Conservation (phyloP, 2,113 vertebrate genomes). For the Proterorhinus semilunaris region DNA sequence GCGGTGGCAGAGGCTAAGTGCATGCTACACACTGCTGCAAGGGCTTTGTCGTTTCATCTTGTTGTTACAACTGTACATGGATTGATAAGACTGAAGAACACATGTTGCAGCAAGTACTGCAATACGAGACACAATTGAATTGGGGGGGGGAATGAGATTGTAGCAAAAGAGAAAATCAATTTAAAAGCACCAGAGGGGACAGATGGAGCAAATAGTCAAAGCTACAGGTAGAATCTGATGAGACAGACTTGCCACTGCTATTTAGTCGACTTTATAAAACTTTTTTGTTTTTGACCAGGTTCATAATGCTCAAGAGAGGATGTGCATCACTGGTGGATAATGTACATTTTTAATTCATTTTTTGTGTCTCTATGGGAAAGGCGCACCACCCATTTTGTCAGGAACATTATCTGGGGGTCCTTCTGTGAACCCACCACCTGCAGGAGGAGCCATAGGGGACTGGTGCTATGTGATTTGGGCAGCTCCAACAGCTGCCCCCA, state of each 20-base stretch:
- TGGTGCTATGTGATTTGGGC: no score
- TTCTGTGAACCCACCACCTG: no score
- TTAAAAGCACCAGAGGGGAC: conserved; percentile 7
- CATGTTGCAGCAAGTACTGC: conserved; percentile 50
- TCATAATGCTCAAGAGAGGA: no score
- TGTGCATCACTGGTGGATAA: no score
- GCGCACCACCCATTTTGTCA: no score
- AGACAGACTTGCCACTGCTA: conserved; percentile 16
- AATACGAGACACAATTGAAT: conserved; percentile 5
- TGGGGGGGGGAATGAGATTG: conserved; percentile 13
- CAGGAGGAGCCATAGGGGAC: no score
- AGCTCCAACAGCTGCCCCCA: no score
- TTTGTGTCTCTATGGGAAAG: no score
- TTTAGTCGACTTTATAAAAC: conserved; percentile 32
- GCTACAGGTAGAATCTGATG: conserved; percentile 25
- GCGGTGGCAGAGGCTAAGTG: conserved; percentile 11
- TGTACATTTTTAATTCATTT: no score
- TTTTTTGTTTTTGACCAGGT: conserved; percentile 13
- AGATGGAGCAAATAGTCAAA: conserved; percentile 18
- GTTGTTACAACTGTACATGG: conserved; percentile 15
- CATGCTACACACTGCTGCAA: conserved; percentile 11
- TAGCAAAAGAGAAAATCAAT: conserved; percentile 3
- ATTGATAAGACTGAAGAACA: not conserved
- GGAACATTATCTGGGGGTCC: no score
- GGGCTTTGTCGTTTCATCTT: conserved; percentile 6